Conservation (phyloP, 1,140 invertebrate species). For the Globodera ellingtonae region DNA sequence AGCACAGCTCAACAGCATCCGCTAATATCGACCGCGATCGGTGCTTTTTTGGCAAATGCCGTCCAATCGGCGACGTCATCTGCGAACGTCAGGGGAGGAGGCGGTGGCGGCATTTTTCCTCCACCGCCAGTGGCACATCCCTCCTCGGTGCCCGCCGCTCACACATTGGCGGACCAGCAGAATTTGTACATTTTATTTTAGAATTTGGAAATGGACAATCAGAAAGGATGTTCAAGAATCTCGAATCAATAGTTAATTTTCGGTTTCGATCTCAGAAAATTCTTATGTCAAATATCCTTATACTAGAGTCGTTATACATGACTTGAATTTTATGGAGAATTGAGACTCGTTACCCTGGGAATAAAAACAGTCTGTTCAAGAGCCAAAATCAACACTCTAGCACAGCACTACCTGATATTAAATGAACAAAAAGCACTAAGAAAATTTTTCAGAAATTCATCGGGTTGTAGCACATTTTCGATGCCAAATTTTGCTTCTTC, state of each 20-base stretch:
- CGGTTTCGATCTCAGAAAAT: neutral
- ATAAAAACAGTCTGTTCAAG: too few relatives aligned
- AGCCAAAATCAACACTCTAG: too few relatives aligned
- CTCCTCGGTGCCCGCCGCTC: neutral
- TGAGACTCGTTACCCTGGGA: too few relatives aligned
- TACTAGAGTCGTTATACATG: too few relatives aligned
- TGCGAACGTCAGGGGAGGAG: conserved; percentile 4
- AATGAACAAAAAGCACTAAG: too few relatives aligned
- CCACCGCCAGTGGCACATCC: neutral
- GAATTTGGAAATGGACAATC: neutral
- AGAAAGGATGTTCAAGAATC: neutral
- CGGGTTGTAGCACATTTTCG: neutral
- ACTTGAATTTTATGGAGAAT: too few relatives aligned
- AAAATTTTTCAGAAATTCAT: too few relatives aligned
- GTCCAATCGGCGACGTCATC: neutral
- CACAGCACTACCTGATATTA: too few relatives aligned
- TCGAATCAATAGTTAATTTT: neutral
- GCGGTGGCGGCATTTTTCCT: conserved; percentile 18
- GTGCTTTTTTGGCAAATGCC: conserved; percentile 30
- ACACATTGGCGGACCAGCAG: neutral
- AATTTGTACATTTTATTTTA: neutral
- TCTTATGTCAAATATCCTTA: too few relatives aligned
- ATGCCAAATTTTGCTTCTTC: neutral
- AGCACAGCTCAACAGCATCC: conserved; percentile 19
- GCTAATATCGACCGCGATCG: conserved; percentile 24